Evolutionary conservation across 1,140 invertebrate genomes (phyloP), one percentile per base, ranked within the genome.

Genomic region (Sycobia sp.): DNA sequence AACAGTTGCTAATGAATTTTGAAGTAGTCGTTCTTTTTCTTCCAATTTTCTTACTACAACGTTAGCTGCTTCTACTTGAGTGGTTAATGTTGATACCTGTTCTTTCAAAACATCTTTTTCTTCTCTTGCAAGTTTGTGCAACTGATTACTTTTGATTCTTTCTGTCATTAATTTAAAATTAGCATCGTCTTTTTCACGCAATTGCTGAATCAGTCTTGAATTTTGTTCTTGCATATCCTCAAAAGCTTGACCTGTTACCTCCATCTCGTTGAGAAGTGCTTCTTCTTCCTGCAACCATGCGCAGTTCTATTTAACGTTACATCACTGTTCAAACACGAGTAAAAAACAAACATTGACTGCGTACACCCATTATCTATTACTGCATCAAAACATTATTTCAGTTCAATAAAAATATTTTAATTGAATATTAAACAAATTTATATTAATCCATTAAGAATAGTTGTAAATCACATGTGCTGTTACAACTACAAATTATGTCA

Each of bases 221-320:
- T 99, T 99, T 80, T 99, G 96, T 75, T 99, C 96, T 80, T 99
- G 96, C 95, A 99, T 98, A 74, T 99, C 96, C 82, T 99, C 97
- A 77, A 98, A 99, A 0, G 97, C 97, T 81, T 98, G 96, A 0
- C 97, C 97, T 0, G 96, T 99, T 1, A 98, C 95, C 79, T 99
- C 98, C 94, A 99, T 98, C 81, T 99, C 98, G 75, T 96, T 98
- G 4, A 99, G 82, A 53, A 99, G 82, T 2, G 96, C 95, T 77
- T 99, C 97, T 80, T 99, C 97, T 78, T 98, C 96, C 89, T 94
- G 76, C 65, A 82, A 66, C 77, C 77, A 79, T 65, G 77, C 71
- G 73, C 71, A 78, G 72, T 78, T 79, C 78, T 81, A 73, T 81
- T 82, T 71, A 82, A 73, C 69, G 70, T 80, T 79, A 80, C 69